Conservation (phyloP, 2,888 invertebrate genomes). For the Caenorhabditis doughertyi region DNA sequence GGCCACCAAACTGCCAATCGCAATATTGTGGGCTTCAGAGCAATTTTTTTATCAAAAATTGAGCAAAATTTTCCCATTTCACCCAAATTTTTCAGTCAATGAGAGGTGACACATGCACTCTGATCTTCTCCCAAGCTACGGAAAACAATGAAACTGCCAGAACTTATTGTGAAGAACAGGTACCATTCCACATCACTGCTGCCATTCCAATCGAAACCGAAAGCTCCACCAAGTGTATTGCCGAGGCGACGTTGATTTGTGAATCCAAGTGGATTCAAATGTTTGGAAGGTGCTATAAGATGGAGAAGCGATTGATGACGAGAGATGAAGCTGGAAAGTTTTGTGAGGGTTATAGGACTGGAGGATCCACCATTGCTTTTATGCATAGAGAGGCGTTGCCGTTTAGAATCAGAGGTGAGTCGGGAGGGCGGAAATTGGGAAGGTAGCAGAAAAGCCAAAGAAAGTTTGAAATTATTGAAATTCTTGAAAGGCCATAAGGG, state of each 20-base stretch:
- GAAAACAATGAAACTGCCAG: neutral
- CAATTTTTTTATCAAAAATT: too few species aligned
- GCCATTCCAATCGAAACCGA: neutral
- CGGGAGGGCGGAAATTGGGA: too few species aligned
- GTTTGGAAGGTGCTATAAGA: constrained; percentile 4
- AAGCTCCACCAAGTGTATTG: neutral
- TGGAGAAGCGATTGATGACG: neutral
- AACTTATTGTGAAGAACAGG: neutral
- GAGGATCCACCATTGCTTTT: too few species aligned
- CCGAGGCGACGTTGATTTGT: constrained; percentile 6
- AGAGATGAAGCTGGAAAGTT: neutral
- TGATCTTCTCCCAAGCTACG: neutral
- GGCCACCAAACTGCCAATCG: too few species aligned
- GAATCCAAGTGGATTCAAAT: neutral
- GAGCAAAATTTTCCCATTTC: too few species aligned
- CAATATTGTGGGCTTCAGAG: too few species aligned
- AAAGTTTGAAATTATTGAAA: too few species aligned
- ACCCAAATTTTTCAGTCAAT: neutral
- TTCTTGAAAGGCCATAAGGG: too few species aligned
- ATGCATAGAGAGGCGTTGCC: too few species aligned
- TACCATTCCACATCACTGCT: neutral
- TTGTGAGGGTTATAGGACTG: too few species aligned
- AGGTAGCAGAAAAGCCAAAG: too few species aligned
- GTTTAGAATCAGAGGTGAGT: too few species aligned
- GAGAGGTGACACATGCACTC: neutral